These are phyloP conservation scores for Gymnobelideus leadbeateri DNA, from an alignment of 2,113 vertebrate genomes.

Conservation along the genomic window DNA sequence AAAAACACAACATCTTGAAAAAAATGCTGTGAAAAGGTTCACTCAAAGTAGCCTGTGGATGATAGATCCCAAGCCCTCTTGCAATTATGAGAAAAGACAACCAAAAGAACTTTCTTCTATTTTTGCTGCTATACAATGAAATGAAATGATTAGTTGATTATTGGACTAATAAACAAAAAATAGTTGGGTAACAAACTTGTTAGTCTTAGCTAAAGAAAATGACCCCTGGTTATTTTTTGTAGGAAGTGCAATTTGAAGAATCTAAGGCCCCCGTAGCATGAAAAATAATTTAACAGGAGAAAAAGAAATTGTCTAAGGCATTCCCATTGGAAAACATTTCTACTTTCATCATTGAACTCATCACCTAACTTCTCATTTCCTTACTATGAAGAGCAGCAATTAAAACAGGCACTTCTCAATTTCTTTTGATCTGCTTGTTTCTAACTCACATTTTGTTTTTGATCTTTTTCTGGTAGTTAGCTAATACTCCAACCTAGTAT, in stretches of 20 bases:
- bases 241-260: background rate
- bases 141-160: background rate
- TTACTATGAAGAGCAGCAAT: conserved; percentile 30
- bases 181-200: background rate
- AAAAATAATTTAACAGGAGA: background rate
- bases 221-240: background rate
- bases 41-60: background rate
- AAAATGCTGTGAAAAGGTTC: background rate
- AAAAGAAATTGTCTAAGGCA: background rate
- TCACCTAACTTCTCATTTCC: background rate
- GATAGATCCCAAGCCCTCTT: background rate
- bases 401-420: conserved; percentile 45
- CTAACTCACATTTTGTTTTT: conserved; percentile 29
- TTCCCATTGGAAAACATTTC: background rate
- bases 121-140: background rate
- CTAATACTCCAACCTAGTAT: conserved; percentile 18
- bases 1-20: background rate
- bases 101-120: background rate
- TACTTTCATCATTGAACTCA: background rate
- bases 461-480: conserved; percentile 18
- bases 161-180: background rate
- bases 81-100: background rate
- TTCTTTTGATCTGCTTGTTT: conserved; percentile 7
- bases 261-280: background rate
- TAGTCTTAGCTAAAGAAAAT: background rate